These are phyloP conservation scores for Acanthococcus lagerstroemiae DNA, from an alignment of 2,888 invertebrate genomes.

Conservation along the genomic window DNA sequence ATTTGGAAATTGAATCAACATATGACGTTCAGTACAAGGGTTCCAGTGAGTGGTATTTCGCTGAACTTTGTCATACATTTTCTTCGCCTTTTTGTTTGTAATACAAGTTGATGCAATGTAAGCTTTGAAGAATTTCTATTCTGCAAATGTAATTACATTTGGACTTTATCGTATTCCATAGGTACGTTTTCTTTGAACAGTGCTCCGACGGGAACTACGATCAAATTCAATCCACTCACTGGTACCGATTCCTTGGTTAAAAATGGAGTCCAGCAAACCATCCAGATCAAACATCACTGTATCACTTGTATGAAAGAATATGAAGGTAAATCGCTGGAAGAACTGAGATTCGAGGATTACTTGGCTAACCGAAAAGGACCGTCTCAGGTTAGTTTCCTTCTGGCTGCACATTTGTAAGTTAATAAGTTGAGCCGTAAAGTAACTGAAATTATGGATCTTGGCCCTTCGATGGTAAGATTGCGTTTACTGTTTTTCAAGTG, in stretches of 20 bases:
- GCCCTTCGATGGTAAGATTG: too few relatives aligned
- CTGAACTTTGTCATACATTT: not conserved
- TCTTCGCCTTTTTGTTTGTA: not conserved
- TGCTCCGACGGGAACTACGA: slow-evolving; percentile 56
- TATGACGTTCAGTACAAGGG: too few relatives aligned
- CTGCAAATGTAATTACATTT: not conserved
- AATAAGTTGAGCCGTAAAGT: too few relatives aligned
- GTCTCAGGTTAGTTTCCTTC: slow-evolving; percentile 39
- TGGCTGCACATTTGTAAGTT: not conserved
- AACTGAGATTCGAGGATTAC: slow-evolving; percentile 89
- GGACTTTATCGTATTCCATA: not conserved
- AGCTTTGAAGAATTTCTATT: not conserved
- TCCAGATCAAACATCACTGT: slow-evolving; percentile 89
- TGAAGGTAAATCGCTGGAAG: slow-evolving; percentile 87
- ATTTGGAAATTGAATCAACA: too few relatives aligned
- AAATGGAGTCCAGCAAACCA: slow-evolving; percentile 69
- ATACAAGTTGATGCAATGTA: not conserved
- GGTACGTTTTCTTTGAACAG: slow-evolving; percentile 38
- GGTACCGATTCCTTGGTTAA: slow-evolving; percentile 89
- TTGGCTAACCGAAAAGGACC: slow-evolving; percentile 75
- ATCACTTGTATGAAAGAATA: slow-evolving; percentile 99
- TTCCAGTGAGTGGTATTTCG: not conserved
- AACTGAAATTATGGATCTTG: too few relatives aligned
- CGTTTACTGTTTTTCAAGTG: not conserved
- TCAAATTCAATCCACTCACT: slow-evolving; percentile 77